Evolutionary conservation across 2,797 vertebrate species (phyloP), one percentile per base, ranked within the genome.

Genomic region (Neomorphus geoffroyi): DNA sequence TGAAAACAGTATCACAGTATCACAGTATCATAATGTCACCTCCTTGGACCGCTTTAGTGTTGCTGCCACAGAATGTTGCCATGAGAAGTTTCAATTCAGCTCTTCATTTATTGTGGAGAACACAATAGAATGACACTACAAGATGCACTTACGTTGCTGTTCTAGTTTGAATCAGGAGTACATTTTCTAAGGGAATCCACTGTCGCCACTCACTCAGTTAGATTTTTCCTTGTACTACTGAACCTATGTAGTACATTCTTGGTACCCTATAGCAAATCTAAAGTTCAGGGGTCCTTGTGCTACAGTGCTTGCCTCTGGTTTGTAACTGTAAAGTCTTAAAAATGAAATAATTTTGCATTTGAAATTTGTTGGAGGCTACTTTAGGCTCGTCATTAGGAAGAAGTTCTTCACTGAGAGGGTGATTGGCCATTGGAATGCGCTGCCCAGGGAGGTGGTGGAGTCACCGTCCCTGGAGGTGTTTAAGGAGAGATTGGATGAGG

Each of bases 151-250:
- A 50, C 7, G 6, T 43, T 46, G 23, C 14, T 71, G 13, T 71
- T 66, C 53, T 37, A 28, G 6, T 33, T 57, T 74, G 33, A 21
- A 61, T 61, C 28, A 23, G 4, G 17, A 65, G 3, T 30, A 4
- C 0, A 0, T 16, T 73, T 71, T n/a, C 13, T 5, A 30, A 72
- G 39, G 30, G 35, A 67, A 60, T 50, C 21, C 14, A 3, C 4
- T 69, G 15, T 39, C 24, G 61, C 45, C 5, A 71, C 26, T 61
- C 24, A 17, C 18, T 48, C 50, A 78, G 32, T 39, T 41, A 64
- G 45, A 19, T 7, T 26, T 3, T 56, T 89, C 35, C 23, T 67
- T 61, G 33, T 0, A 7, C 10, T 41, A 45, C 9, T 19, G 18
- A 74, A 30, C 3, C 7, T 5, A 2, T 35, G 7, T 26, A 18